A percentile compares a stretch with the other conserved stretches of the same genome.
These are phyloP conservation scores for Melanotaenia trifasciata DNA, from an alignment of 2,797 vertebrate species.

Conservation along the genomic window DNA sequence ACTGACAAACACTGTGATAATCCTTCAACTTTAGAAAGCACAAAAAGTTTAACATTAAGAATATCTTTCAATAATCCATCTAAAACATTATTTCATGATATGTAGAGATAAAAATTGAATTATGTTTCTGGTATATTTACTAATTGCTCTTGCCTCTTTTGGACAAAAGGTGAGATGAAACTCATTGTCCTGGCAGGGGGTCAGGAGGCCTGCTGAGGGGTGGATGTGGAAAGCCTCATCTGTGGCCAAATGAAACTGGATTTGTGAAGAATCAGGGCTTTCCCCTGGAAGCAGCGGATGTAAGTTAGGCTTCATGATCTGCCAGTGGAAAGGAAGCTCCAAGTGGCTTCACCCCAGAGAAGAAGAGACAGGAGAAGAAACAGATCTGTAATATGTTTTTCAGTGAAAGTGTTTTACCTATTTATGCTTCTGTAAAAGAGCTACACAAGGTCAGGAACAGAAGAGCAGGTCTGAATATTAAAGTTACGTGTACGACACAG, in stretches of 20 bases:
- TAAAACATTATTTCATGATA: neutral
- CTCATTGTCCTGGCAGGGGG: slow-evolving; percentile 82
- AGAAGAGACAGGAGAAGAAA: slow-evolving; percentile 5
- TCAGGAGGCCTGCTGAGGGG: slow-evolving; percentile 83
- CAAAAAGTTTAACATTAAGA: slow-evolving; percentile 7
- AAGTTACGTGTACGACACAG: neutral
- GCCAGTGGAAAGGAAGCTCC: slow-evolving; percentile 92
- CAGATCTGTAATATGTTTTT: neutral
- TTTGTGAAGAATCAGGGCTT: slow-evolving; percentile 47
- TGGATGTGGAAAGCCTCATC: slow-evolving; percentile 86
- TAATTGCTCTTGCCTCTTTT: slow-evolving; percentile 80
- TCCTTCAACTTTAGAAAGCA: slow-evolving; percentile 81
- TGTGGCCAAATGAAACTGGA: slow-evolving; percentile 75
- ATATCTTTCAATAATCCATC: neutral
- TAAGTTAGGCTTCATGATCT: slow-evolving; percentile 88
- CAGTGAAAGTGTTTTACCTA: neutral
- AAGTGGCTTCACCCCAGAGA: slow-evolving; percentile 80
- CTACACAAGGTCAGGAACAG: neutral
- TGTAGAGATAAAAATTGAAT: neutral
- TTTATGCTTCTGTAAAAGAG: neutral
- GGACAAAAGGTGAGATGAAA: slow-evolving; percentile 89
- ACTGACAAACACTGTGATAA: slow-evolving; percentile 90
- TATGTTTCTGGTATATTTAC: neutral
- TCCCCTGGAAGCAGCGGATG: slow-evolving; percentile 75
- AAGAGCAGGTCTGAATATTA: neutral